phyloP scores from a whole-genome alignment of 2,113 vertebrate species.

The Mobula birostris region DNA sequence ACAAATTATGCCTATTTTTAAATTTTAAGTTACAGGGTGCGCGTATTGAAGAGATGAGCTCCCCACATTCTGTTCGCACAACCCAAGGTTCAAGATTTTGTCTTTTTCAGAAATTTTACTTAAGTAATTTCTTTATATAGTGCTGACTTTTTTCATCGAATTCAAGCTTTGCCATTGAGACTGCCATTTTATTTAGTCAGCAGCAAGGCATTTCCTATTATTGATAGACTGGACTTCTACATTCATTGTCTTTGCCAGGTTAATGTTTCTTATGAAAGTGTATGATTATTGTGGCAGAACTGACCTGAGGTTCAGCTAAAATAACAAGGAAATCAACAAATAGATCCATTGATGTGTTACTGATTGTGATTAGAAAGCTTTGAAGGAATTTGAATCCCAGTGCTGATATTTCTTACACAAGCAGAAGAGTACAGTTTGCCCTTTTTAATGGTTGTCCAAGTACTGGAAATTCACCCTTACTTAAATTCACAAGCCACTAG shows the following conservation, averaged over 20 bases:
- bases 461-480: too few species aligned
- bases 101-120: not conserved
- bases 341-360: not conserved
- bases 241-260: not conserved
- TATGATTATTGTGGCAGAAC: slow-evolving; percentile 6
- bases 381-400: not conserved
- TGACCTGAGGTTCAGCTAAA: not conserved
- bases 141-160: not conserved
- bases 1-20: not conserved
- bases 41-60: not conserved
- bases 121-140: not conserved
- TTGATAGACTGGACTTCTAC: not conserved
- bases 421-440: too few species aligned
- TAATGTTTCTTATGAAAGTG: not conserved
- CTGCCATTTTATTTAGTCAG: not conserved
- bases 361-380: not conserved
- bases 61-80: not conserved
- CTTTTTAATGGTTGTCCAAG: too few species aligned
- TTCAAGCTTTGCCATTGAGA: not conserved
- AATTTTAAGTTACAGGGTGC: not conserved
- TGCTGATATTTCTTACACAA: not conserved
- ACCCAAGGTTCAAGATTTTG: not conserved
- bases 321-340: not conserved
- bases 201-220: slow-evolving; percentile 16
- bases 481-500: too few species aligned